phyloP scores from a whole-genome alignment of 2,888 invertebrate genomes.

The Quadriops clusia region DNA sequence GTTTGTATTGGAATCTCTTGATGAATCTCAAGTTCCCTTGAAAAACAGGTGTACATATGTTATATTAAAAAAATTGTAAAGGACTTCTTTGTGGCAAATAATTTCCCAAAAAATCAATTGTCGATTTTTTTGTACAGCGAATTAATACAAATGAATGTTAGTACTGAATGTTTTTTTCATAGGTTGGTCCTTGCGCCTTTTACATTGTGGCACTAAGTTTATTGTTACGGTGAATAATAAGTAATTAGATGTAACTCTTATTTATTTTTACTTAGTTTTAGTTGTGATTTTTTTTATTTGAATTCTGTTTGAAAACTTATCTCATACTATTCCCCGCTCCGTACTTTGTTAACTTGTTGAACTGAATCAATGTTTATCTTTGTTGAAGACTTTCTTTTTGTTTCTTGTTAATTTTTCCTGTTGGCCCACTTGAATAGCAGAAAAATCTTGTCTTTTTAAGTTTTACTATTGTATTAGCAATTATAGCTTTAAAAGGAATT shows the following conservation, averaged over 20 bases:
- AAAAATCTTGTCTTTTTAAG: conserved; percentile 11
- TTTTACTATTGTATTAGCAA: conserved; percentile 21
- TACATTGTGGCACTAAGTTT: conserved; percentile 11
- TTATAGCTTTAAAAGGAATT: conserved; percentile 28
- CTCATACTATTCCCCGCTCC: conserved; percentile 2
- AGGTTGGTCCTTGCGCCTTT: conserved; percentile 7
- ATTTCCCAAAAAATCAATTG: no score
- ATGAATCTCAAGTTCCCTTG: no score
- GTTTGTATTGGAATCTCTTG: no score
- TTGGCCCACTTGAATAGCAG: conserved; percentile 9
- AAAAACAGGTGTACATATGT: no score
- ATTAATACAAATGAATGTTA: no score
- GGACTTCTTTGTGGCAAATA: no score
- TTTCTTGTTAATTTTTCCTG: background rate
- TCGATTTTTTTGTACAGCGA: no score
- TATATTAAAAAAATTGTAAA: no score
- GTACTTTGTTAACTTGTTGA: background rate
- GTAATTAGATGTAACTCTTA: conserved; percentile 8
- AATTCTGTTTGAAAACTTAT: conserved; percentile 1
- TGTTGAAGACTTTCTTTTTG: background rate
- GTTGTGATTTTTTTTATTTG: conserved; percentile 7
- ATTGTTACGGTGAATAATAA: conserved; percentile 10
- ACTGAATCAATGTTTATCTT: conserved; percentile 1
- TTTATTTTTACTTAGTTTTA: conserved; percentile 12
- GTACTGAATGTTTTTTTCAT: conserved; percentile 6